Evolutionary conservation across 2,888 invertebrate genomes (phyloP), one percentile per base, ranked within the genome.

Genomic region (Micoletzkya japonica): DNA sequence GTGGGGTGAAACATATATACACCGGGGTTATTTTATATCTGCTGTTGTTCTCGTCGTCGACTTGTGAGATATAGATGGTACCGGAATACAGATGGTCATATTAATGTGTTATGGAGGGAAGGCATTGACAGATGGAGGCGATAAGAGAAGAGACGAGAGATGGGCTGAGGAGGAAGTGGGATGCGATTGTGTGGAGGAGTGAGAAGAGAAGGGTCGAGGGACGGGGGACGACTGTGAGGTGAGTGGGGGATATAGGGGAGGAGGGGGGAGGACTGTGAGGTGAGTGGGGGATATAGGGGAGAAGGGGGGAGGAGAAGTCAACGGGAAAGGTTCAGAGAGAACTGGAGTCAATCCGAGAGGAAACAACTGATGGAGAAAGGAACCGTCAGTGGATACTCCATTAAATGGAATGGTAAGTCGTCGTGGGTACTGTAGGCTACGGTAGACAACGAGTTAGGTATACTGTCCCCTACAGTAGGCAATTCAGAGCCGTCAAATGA

Each of bases 131-230:
- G n/a, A n/a, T n/a, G 14, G n/a, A 6, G 3, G n/a, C 63, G 24
- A 63, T 50, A 2, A 2, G 63, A 10, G 63, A 63, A 50, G 24
- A 34, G 36, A 20, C 50, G 50, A 50, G 63, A 63, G 49, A 49
- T 32, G 63, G 50, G 24, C 3, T 26, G 30, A 49, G 60, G 7
- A 32, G 49, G 49, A 7, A 17, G 63, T 30, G 63, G 63, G 63
- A 63, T 37, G 6, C 59, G 20, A 37, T 26, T 63, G 63, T 63
- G 34, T 26, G 44, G 59, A n/a, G 39, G 39, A 57, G 56, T 28
- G 59, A 57, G 39, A 50, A 50, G 50, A 69, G 49, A 49, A 44
- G 30, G 32, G 49, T 69, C 24, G 50, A 69, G 32, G 59, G 59
- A 50, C 58, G 63, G 50, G 32, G 50, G 24, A 49, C 7, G 30